Evolutionary conservation across 2,113 vertebrate genomes (phyloP).

Genomic region (Halcyon malimbica): DNA sequence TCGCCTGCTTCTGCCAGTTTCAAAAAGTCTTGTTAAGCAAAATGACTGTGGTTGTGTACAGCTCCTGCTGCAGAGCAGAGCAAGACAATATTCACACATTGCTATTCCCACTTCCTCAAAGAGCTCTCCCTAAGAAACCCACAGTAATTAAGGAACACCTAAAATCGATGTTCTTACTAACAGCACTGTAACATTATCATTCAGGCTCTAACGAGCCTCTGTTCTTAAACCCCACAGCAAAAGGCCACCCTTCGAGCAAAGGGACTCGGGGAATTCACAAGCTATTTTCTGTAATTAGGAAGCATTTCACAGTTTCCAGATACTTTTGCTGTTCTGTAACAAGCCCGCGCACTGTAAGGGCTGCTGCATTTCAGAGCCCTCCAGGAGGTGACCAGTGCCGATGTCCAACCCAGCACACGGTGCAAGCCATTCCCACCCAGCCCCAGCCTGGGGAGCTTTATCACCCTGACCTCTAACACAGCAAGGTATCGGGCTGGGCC

Average conservation of each 20-base stretch:
- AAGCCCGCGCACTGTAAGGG: too few relatives aligned
- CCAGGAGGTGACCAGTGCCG: fast-evolving
- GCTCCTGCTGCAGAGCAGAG: background rate
- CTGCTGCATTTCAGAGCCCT: background rate
- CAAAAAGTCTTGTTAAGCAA: background rate
- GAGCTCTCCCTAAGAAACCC: background rate
- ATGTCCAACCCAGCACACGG: background rate
- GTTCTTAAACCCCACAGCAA: background rate
- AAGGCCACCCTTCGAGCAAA: background rate
- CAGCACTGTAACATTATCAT: background rate
- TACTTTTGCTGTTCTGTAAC: background rate
- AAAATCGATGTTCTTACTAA: background rate
- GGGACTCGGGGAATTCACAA: background rate
- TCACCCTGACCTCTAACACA: fast-evolving
- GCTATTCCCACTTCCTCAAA: background rate
- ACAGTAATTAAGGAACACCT: background rate
- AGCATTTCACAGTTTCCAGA: background rate
- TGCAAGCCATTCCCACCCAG: background rate
- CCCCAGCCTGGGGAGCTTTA: background rate
- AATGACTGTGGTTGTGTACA: background rate
- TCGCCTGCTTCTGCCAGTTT: background rate
- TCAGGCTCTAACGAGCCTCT: background rate
- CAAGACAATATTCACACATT: background rate
- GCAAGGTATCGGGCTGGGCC: fast-evolving
- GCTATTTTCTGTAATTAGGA: background rate